phyloP scores from a whole-genome alignment of 30 jellyfish, hydroid and myxozoan species.

The Chrysaora quinquecirrha region DNA sequence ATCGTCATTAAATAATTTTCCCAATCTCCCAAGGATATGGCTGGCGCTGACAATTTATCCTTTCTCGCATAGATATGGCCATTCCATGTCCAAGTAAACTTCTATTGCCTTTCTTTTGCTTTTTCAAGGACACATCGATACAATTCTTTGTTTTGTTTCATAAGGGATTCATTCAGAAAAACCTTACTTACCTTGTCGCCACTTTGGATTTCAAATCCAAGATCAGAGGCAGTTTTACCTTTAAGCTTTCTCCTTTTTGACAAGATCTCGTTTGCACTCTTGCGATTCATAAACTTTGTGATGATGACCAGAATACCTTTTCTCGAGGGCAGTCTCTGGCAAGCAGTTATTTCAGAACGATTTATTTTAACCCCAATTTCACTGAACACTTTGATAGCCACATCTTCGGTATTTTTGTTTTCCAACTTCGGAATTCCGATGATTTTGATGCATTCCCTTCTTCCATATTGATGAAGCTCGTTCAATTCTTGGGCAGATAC shows the following conservation, averaged over 20 bases:
- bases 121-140: neutral
- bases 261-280: neutral
- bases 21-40: neutral
- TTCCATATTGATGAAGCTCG: slow-evolving; percentile 27
- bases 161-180: slow-evolving; percentile 15
- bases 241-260: neutral
- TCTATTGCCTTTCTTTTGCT: neutral
- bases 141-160: slow-evolving; percentile 8
- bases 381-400: neutral
- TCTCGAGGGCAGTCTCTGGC: slow-evolving; percentile 2
- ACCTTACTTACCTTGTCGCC: neutral
- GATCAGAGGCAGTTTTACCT: neutral
- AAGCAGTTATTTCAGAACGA: neutral
- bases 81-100: slow-evolving; percentile 21
- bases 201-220: neutral
- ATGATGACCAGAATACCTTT: slow-evolving; percentile 16
- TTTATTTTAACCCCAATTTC: slow-evolving; percentile 14
- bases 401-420: slow-evolving; percentile 12
- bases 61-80: slow-evolving; percentile 6
- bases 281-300: neutral
- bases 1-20: neutral
- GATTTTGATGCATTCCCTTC: too few relatives aligned
- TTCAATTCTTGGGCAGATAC: neutral
- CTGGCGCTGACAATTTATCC: neutral
- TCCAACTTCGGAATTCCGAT: slow-evolving; percentile 7